Conservation (phyloP, 2,113 vertebrate genomes). For the Rattus rattus region DNA sequence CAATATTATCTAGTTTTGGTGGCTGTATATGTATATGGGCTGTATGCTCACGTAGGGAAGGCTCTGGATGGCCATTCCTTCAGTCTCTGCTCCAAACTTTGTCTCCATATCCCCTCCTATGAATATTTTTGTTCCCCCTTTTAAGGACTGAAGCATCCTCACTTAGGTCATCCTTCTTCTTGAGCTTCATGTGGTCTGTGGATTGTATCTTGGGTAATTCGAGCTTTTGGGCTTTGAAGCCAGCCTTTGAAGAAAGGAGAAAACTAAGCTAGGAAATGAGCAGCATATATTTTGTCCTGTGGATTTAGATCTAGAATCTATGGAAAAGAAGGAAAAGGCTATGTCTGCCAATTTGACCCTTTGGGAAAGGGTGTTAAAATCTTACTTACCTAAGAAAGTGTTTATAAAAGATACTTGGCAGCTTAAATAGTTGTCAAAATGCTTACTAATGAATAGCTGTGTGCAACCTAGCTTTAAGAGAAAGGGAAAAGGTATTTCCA, state of each 20-base stretch:
- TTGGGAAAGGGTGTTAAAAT: slow-evolving; percentile 67
- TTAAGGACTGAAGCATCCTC: no score
- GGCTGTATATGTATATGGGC: no score
- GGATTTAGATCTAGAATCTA: slow-evolving; percentile 46
- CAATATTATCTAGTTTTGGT: no score
- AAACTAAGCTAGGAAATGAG: not conserved
- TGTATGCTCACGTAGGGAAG: no score
- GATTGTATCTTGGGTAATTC: no score
- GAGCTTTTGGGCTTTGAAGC: not conserved
- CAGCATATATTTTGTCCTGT: slow-evolving; percentile 33
- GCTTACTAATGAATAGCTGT: slow-evolving; percentile 48
- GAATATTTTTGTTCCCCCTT: no score
- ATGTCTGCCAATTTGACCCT: slow-evolving; percentile 36
- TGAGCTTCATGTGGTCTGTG: no score
- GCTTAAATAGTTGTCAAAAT: slow-evolving; percentile 54
- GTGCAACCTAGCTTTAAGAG: slow-evolving; percentile 57
- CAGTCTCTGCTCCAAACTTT: no score
- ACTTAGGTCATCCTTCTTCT: no score
- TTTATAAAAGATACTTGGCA: slow-evolving; percentile 63
- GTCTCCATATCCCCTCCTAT: no score
- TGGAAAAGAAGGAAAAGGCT: slow-evolving; percentile 56
- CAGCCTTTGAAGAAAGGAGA: not conserved
- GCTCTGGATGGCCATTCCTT: no score
- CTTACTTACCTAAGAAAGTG: slow-evolving; percentile 52
- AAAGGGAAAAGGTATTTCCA: slow-evolving; percentile 37